These are phyloP conservation scores for Tringa solitaria DNA, from an alignment of 2,113 vertebrate species.

Conservation along the genomic window DNA sequence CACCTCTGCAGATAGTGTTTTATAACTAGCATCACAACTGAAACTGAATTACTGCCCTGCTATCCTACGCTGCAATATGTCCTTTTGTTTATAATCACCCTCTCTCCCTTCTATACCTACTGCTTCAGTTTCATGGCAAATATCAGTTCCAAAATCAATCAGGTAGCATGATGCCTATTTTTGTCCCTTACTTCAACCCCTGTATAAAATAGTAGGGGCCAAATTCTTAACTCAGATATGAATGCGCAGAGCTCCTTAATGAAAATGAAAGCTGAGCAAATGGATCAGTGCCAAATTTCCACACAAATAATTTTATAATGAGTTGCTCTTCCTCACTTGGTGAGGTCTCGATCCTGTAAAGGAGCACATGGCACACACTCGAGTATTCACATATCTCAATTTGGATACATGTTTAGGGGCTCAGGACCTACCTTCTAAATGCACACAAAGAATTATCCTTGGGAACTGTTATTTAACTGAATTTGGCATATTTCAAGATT, in stretches of 20 bases:
- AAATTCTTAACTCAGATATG: neutral
- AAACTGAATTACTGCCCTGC: constrained; percentile 56
- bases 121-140: constrained; percentile 18
- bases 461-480: neutral
- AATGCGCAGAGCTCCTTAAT: neutral
- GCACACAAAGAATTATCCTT: neutral
- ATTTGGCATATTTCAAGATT: neutral
- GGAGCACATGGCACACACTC: neutral
- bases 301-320: neutral
- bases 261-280: neutral
- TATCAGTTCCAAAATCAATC: constrained; percentile 51
- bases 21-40: constrained; percentile 52
- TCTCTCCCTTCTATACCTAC: neutral
- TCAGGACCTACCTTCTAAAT: neutral
- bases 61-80: constrained; percentile 34
- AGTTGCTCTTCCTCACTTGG: neutral
- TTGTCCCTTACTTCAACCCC: constrained; percentile 17
- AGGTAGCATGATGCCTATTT: neutral
- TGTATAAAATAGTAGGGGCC: neutral
- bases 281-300: neutral
- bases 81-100: constrained; percentile 34
- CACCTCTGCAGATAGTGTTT: constrained; percentile 55
- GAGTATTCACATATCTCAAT: neutral
- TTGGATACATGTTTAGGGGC: neutral
- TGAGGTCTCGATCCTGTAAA: neutral